Conservation (phyloP, 1,140 invertebrate genomes). For the Drosophila tristis region DNA sequence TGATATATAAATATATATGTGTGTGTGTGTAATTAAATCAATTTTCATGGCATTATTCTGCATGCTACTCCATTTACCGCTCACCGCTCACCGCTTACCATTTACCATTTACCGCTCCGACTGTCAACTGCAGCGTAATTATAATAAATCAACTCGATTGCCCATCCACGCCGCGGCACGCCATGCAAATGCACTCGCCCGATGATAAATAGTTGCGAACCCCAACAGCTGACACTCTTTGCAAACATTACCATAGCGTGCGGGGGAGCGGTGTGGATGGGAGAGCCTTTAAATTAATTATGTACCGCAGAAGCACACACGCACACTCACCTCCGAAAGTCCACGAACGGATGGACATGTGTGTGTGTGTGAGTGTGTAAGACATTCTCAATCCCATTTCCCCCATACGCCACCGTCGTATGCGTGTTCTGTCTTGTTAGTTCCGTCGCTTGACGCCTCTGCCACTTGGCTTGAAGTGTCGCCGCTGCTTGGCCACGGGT, state of each 20-base stretch:
- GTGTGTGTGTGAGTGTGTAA: not conserved
- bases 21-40: constrained; percentile 39
- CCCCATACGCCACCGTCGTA: not conserved
- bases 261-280: not conserved
- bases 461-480: constrained; percentile 17
- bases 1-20: constrained; percentile 8
- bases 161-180: constrained; percentile 46
- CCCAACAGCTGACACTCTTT: constrained; percentile 75
- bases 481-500: not conserved
- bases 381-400: not conserved
- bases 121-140: constrained; percentile 77
- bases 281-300: constrained; percentile 78
- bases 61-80: no score
- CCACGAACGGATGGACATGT: not conserved
- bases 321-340: not conserved
- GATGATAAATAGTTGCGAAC: constrained; percentile 67
- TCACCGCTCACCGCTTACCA: not conserved
- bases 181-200: constrained; percentile 68
- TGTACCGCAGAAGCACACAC: constrained; percentile 42
- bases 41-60: constrained; percentile 21
- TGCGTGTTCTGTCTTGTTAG: constrained; percentile 31
- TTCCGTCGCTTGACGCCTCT: constrained; percentile 37
- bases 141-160: constrained; percentile 79
- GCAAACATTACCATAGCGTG: constrained; percentile 62
- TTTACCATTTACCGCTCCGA: constrained; percentile 42